Conservation (phyloP, 1,140 invertebrate genomes). For the Habropoda laboriosa region DNA sequence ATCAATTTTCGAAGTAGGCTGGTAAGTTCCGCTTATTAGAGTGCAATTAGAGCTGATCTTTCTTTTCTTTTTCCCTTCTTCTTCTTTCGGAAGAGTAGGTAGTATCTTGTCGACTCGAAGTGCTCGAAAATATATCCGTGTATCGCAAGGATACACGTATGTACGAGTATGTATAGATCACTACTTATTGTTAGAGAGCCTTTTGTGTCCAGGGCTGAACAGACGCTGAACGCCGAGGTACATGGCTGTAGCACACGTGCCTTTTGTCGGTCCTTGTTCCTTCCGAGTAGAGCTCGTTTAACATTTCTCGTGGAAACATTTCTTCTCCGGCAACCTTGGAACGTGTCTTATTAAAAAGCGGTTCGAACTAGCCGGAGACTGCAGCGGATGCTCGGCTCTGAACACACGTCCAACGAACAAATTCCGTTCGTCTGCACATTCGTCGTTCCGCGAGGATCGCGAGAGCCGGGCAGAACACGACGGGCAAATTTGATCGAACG, state of each 20-base stretch:
- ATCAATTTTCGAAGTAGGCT: constrained; percentile 58
- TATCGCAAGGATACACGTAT: constrained; percentile 27
- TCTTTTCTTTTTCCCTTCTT: neutral
- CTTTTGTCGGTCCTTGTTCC: neutral
- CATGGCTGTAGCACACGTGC: constrained; percentile 33
- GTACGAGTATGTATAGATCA: constrained; percentile 44
- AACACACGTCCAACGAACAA: constrained; percentile 11
- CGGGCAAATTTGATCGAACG: neutral
- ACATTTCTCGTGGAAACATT: neutral
- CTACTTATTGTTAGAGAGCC: constrained; percentile 43
- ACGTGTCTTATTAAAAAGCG: too few relatives aligned
- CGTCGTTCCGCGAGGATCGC: neutral
- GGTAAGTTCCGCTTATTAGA: constrained; percentile 80
- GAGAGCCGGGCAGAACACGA: neutral
- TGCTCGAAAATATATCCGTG: constrained; percentile 41
- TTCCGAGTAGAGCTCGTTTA: neutral
- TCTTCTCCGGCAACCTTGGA: too few relatives aligned
- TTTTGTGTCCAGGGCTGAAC: constrained; percentile 53
- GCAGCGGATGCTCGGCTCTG: constrained; percentile 45
- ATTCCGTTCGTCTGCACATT: neutral
- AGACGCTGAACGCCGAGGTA: constrained; percentile 41
- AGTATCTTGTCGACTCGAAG: constrained; percentile 35
- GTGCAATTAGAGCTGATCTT: constrained; percentile 7
- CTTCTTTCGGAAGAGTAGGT: constrained; percentile 44
- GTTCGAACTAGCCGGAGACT: neutral